Conservation (phyloP, 2,113 vertebrate species). For the Pseudolaguvia tuberculata region DNA sequence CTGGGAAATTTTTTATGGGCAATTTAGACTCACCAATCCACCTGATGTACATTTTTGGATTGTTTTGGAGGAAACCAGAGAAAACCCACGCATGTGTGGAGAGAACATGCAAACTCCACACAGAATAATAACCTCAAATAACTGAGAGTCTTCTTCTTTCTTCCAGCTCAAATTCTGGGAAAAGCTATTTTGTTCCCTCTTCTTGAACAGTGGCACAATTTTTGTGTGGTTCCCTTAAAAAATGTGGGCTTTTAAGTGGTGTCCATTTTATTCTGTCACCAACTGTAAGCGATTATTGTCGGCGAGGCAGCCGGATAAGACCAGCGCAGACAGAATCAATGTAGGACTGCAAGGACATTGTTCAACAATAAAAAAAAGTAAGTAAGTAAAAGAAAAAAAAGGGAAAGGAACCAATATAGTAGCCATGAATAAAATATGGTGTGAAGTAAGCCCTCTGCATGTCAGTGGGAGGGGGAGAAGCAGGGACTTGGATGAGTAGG, state of each 20-base stretch:
- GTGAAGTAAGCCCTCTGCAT: background rate
- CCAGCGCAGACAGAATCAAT: constrained; percentile 13
- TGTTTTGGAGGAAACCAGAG: too few species aligned
- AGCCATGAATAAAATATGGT: constrained; percentile 2
- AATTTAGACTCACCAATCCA: too few species aligned
- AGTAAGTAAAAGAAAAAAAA: too few species aligned
- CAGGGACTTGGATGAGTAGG: constrained; percentile 12
- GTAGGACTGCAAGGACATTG: constrained; percentile 25
- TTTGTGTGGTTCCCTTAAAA: constrained; percentile 43
- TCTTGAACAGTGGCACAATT: too few species aligned
- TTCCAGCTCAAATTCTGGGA: too few species aligned
- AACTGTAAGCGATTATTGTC: constrained; percentile 40
- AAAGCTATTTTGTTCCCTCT: background rate
- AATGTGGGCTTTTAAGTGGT: constrained; percentile 24
- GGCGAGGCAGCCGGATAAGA: constrained; percentile 4
- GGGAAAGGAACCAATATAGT: constrained; percentile 3
- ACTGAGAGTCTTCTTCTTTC: background rate
- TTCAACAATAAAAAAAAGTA: too few species aligned
- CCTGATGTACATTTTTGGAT: too few species aligned
- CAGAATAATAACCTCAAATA: constrained; percentile 20
- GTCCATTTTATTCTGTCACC: constrained; percentile 29
- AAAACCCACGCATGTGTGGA: too few species aligned
- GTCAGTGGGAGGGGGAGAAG: background rate
- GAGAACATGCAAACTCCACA: too few species aligned
- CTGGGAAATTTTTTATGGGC: too few species aligned